A percentile compares a stretch with the other conserved stretches of the same genome.
These are phyloP conservation scores for Hippasteria phrygiana DNA, from an alignment of 53 echinoderm and acorn worm genomes.

Conservation along the genomic window DNA sequence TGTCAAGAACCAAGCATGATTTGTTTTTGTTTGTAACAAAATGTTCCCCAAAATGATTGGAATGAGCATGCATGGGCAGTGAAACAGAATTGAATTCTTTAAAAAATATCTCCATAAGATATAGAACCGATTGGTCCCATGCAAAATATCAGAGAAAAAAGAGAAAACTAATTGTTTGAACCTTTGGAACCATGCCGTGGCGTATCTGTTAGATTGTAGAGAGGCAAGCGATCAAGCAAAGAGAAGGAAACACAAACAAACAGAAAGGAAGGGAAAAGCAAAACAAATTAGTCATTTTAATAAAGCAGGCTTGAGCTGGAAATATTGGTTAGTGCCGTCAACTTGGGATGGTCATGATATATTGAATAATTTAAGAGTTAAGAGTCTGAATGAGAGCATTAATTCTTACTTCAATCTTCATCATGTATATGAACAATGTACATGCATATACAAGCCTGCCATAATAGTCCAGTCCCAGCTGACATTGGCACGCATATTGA, in stretches of 20 bases:
- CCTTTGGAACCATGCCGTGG: slow-evolving; percentile 50
- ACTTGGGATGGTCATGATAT: background rate
- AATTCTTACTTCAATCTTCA: too few species aligned
- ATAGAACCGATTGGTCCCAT: background rate
- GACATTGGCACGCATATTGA: too few species aligned
- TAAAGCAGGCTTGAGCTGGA: background rate
- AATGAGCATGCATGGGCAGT: too few species aligned
- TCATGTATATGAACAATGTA: too few species aligned
- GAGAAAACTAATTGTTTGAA: slow-evolving; percentile 18
- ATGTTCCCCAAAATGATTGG: too few species aligned
- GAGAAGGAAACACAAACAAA: background rate
- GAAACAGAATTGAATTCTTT: too few species aligned
- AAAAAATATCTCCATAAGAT: background rate
- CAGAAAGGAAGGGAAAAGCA: slow-evolving; percentile 5
- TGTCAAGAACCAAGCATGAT: too few species aligned
- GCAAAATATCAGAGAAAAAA: slow-evolving; percentile 5
- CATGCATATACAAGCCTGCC: too few species aligned
- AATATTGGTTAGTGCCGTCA: background rate
- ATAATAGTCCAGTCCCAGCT: too few species aligned
- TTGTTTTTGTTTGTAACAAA: too few species aligned
- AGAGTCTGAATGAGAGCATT: too few species aligned
- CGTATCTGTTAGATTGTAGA: slow-evolving; percentile 17
- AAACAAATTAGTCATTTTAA: slow-evolving; percentile 46
- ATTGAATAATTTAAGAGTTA: background rate
- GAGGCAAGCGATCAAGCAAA: background rate